Conservation (phyloP, 2,888 invertebrate genomes). For the Salpingus planirostris region DNA sequence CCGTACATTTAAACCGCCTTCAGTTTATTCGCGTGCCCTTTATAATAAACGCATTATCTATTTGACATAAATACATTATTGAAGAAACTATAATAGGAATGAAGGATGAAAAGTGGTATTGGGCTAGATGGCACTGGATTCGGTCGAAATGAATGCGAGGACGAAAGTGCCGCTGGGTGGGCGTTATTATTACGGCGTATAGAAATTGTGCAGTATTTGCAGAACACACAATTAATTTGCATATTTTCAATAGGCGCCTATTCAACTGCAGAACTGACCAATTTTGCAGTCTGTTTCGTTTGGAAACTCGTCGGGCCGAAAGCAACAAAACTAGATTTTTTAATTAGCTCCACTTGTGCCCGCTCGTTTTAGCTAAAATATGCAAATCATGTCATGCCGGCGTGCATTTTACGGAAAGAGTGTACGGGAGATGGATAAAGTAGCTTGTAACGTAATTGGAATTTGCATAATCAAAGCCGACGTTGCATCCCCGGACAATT, state of each 20-base stretch:
- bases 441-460: no score
- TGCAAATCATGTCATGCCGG: constrained; percentile 19
- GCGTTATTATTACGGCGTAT: neutral
- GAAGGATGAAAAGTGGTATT: no score
- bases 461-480: no score
- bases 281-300: constrained; percentile 7
- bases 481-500: no score
- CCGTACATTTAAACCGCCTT: no score
- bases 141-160: no score
- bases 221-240: constrained; percentile 14
- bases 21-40: no score
- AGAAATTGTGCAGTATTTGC: neutral
- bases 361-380: constrained; percentile 18
- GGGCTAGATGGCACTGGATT: no score
- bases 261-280: constrained; percentile 18
- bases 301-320: neutral
- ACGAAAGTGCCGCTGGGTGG: no score
- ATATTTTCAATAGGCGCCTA: constrained; percentile 13
- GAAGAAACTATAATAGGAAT: no score
- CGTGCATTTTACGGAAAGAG: constrained; percentile 6
- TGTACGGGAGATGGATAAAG: neutral
- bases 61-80: no score
- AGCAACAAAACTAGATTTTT: constrained; percentile 20
- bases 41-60: no score
- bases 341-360: constrained; percentile 21